These are phyloP conservation scores for Gallinago jamesoni DNA, from an alignment of 2,113 vertebrate genomes.

Conservation along the genomic window DNA sequence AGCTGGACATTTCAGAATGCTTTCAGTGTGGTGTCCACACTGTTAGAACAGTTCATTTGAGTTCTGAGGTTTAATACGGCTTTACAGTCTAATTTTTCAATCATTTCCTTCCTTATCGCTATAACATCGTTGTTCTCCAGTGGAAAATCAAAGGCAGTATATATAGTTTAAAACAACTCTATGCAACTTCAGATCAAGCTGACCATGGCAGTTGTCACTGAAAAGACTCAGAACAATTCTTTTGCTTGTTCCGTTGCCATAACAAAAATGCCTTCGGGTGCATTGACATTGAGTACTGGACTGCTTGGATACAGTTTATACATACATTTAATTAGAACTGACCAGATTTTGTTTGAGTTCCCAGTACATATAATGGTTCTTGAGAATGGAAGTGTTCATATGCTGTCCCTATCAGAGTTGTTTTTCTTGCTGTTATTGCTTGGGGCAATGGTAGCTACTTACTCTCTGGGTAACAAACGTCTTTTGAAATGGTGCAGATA, in stretches of 20 bases:
- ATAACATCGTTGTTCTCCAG: not conserved
- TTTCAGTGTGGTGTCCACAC: not conserved
- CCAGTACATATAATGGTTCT: rapidly evolving
- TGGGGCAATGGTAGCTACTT: not conserved
- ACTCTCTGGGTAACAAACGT: not conserved
- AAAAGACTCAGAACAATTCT: not conserved
- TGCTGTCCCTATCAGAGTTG: not conserved
- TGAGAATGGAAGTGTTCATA: not conserved
- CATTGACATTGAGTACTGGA: not conserved
- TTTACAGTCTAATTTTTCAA: not conserved
- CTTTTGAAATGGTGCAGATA: not conserved
- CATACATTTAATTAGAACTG: not conserved
- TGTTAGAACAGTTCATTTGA: not conserved
- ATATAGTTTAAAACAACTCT: not conserved
- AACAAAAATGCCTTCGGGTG: not conserved
- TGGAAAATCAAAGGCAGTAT: not conserved
- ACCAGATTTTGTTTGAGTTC: not conserved
- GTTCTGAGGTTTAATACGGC: not conserved
- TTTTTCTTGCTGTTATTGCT: not conserved
- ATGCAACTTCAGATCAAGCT: not conserved
- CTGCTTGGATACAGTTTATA: not conserved
- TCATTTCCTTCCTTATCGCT: not conserved
- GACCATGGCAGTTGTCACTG: not conserved
- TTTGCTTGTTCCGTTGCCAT: not conserved
- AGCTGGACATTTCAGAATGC: not conserved